These are phyloP conservation scores for Protonemura montana DNA, from an alignment of 2,888 invertebrate genomes.

Conservation along the genomic window DNA sequence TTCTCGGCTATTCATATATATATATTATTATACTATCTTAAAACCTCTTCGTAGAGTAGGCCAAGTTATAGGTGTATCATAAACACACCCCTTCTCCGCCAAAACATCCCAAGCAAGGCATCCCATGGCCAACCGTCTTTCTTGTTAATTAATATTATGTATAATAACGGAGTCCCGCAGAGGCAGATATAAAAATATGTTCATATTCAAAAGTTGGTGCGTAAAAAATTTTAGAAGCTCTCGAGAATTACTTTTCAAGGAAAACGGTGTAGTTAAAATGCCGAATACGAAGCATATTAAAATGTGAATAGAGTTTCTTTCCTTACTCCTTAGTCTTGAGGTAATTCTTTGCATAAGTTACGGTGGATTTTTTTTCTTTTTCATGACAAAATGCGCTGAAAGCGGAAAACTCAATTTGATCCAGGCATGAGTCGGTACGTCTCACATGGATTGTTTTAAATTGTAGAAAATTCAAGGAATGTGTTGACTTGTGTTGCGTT, in stretches of 20 bases:
- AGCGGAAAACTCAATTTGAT: too few relatives aligned
- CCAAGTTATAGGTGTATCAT: neutral
- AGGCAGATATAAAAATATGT: neutral
- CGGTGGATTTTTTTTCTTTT: neutral
- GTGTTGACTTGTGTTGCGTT: too few relatives aligned
- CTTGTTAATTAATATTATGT: neutral
- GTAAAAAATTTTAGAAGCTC: neutral
- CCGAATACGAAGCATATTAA: neutral
- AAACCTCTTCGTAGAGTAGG: neutral
- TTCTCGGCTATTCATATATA: neutral
- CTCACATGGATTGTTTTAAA: too few relatives aligned
- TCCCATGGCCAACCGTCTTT: neutral
- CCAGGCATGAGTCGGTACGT: too few relatives aligned
- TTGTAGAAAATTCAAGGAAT: too few relatives aligned
- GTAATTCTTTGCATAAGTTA: neutral
- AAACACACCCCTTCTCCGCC: neutral
- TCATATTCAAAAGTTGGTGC: neutral
- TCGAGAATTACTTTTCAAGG: neutral
- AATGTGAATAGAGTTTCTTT: neutral
- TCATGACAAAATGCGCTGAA: neutral
- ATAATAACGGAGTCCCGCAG: neutral
- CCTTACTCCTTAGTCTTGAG: too few relatives aligned
- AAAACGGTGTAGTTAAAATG: neutral
- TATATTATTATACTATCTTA: neutral
- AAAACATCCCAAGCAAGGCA: neutral